These are phyloP conservation scores for Callocephalon fimbriatum DNA, from an alignment of 2,113 vertebrate genomes.

Conservation along the genomic window DNA sequence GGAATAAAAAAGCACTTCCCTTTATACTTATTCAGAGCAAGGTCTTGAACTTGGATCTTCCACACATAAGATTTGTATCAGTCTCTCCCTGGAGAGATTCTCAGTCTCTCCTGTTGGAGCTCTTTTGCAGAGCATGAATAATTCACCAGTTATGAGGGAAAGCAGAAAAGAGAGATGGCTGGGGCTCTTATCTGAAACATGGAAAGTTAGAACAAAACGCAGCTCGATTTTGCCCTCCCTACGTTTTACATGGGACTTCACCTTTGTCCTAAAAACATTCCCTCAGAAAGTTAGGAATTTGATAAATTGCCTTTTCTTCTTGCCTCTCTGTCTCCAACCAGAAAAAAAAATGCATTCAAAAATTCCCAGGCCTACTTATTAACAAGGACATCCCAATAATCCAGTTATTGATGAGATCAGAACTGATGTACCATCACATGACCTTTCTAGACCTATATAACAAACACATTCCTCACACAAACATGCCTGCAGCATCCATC, in stretches of 20 bases:
- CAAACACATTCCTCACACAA: not conserved
- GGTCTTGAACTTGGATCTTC: conserved; percentile 43
- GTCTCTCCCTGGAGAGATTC: conserved; percentile 5
- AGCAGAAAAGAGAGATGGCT: not conserved
- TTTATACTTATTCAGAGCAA: conserved; percentile 40
- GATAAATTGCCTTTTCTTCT: not conserved
- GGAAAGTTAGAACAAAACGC: not conserved
- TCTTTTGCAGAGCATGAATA: not conserved
- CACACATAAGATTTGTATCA: not conserved
- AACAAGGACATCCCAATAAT: not conserved
- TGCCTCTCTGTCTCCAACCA: not conserved
- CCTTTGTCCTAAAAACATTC: not conserved
- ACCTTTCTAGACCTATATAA: not conserved
- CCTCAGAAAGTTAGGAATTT: not conserved
- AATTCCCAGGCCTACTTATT: not conserved
- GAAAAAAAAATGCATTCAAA: not conserved
- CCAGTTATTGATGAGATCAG: not conserved
- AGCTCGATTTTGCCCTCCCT: not conserved
- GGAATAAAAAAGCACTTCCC: conserved; percentile 43
- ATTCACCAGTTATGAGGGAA: not conserved
- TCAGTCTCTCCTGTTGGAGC: not conserved
- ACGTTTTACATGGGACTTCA: not conserved
- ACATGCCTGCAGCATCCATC: not conserved
- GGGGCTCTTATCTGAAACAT: not conserved
- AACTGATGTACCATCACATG: not conserved